These are phyloP conservation scores for Branchinecta lindahli DNA, from an alignment of 1,140 invertebrate genomes.

Conservation along the genomic window DNA sequence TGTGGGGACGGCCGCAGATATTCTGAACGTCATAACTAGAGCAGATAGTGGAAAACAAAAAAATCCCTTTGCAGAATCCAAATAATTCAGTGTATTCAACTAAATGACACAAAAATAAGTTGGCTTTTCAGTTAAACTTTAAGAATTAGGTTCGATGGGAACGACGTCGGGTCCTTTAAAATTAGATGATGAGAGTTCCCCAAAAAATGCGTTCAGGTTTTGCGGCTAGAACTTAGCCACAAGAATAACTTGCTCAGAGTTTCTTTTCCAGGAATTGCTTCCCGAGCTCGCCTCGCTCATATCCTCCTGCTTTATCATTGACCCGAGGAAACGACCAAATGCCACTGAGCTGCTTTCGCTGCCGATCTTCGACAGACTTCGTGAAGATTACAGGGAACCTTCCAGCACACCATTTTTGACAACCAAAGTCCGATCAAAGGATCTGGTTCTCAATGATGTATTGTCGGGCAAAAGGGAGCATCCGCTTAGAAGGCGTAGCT, in stretches of 20 bases:
- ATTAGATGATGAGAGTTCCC: too few relatives aligned
- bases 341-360: slow-evolving; percentile 40
- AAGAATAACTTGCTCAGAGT: neutral
- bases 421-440: neutral
- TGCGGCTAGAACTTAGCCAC: too few relatives aligned
- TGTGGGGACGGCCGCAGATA: too few relatives aligned
- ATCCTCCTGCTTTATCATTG: slow-evolving; percentile 49
- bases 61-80: too few relatives aligned
- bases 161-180: too few relatives aligned
- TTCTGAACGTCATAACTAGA: too few relatives aligned
- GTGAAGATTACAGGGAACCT: neutral
- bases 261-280: slow-evolving; percentile 39
- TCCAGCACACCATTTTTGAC: neutral
- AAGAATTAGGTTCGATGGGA: too few relatives aligned
- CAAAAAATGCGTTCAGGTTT: too few relatives aligned
- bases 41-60: too few relatives aligned
- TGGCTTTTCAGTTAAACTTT: too few relatives aligned
- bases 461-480: slow-evolving; percentile 21
- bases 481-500: slow-evolving; percentile 38
- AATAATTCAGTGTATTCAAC: too few relatives aligned
- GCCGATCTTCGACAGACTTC: slow-evolving; percentile 31
- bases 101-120: too few relatives aligned
- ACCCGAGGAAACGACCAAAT: slow-evolving; percentile 43
- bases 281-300: slow-evolving; percentile 44
- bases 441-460: neutral